phyloP scores from a whole-genome alignment of 1,140 invertebrate species.

The Calycopis cecrops region DNA sequence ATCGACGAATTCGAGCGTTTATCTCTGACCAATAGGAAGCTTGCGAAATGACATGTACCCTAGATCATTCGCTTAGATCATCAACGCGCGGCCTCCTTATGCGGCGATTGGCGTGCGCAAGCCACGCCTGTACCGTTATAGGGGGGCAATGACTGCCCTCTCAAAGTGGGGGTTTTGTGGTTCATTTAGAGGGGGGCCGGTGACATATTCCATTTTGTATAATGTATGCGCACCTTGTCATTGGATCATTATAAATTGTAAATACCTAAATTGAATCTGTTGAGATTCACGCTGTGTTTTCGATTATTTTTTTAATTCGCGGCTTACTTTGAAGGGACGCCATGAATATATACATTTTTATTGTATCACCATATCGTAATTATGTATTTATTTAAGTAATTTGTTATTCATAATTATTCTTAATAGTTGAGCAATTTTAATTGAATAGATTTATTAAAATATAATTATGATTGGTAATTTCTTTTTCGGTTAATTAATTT shows the following conservation, averaged over 20 bases:
- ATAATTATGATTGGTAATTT: too few relatives aligned
- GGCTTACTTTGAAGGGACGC: neutral
- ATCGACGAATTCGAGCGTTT: slow-evolving; percentile 41
- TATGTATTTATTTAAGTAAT: too few relatives aligned
- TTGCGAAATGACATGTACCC: slow-evolving; percentile 63
- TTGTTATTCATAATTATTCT: too few relatives aligned
- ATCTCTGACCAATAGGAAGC: slow-evolving; percentile 57
- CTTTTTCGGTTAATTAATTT: too few relatives aligned
- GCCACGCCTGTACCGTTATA: slow-evolving; percentile 70
- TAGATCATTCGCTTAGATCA: slow-evolving; percentile 68
- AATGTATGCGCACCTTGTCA: slow-evolving; percentile 47
- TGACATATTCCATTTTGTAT: slow-evolving; percentile 58
- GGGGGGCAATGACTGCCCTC: slow-evolving; percentile 52
- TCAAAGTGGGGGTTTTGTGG: slow-evolving; percentile 62
- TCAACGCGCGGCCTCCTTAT: slow-evolving; percentile 41
- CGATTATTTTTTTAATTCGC: slow-evolving; percentile 1
- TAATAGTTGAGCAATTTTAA: too few relatives aligned
- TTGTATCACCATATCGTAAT: too few relatives aligned
- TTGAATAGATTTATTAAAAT: too few relatives aligned
- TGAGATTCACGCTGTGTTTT: slow-evolving; percentile 7
- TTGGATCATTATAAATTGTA: slow-evolving; percentile 18
- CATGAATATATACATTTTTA: too few relatives aligned
- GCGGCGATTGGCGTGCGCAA: slow-evolving; percentile 57
- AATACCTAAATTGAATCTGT: slow-evolving; percentile 1
- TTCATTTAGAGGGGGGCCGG: slow-evolving; percentile 47